These are phyloP conservation scores for Gnathonemus echidnorhynchus DNA, from an alignment of 2,113 vertebrate species.

Conservation along the genomic window DNA sequence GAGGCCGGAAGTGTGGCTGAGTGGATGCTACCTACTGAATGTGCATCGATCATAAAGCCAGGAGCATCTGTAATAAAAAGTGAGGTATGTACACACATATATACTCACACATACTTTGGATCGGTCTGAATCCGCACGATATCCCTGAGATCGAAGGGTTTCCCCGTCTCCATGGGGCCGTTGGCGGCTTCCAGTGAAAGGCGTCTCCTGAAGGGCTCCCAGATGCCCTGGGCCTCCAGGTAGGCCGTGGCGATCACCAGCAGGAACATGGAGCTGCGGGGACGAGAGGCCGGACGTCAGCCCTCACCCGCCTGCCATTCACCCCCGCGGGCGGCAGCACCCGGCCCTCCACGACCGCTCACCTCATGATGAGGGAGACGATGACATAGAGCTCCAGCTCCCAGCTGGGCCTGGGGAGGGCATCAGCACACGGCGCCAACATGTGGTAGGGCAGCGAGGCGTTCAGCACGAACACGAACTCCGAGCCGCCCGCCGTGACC, in stretches of 20 bases:
- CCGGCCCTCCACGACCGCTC: not conserved
- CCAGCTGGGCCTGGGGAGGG: constrained; percentile 89
- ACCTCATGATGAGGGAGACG: constrained; percentile 95
- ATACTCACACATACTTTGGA: constrained; percentile 79
- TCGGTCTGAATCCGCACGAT: constrained; percentile 91
- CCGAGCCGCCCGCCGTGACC: constrained; percentile 80
- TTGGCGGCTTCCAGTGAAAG: constrained; percentile 83
- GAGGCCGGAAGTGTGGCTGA: not conserved
- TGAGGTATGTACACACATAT: no score
- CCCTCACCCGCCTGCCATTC: no score
- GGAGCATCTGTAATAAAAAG: not conserved
- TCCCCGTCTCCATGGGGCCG: constrained; percentile 82
- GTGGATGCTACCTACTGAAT: not conserved
- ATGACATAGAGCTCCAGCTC: constrained; percentile 86
- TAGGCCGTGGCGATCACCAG: constrained; percentile 91
- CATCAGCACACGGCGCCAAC: constrained; percentile 86
- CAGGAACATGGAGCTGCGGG: constrained; percentile 87
- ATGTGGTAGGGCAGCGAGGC: constrained; percentile 96
- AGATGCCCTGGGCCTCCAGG: constrained; percentile 96
- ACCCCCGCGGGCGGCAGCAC: not conserved
- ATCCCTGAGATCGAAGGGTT: constrained; percentile 95
- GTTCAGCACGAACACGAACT: constrained; percentile 86
- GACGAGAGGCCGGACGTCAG: not conserved
- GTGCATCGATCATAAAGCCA: not conserved
- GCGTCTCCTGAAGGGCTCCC: constrained; percentile 91